These are phyloP conservation scores for crab-eating macaque (Macaca fascicularis) DNA, from an alignment of 2,113 vertebrate species.

Conservation along the genomic window DNA sequence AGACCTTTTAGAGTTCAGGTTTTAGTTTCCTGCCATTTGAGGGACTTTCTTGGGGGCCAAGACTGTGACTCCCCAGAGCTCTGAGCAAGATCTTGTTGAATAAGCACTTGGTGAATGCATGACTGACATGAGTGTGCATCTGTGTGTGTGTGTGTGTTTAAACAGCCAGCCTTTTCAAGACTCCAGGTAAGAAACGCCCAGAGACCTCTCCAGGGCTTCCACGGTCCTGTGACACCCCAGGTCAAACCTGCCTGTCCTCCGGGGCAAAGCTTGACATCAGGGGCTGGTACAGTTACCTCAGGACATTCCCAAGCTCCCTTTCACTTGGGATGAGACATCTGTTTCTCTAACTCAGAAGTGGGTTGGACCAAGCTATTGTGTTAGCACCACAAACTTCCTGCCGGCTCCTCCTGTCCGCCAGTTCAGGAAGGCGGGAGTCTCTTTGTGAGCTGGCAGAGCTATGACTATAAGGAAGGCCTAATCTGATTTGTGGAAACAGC, in stretches of 20 bases:
- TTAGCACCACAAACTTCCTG: not conserved
- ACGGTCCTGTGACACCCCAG: not conserved
- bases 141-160: no score
- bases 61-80: not conserved
- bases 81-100: not conserved
- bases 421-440: not conserved
- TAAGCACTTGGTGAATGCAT: not conserved
- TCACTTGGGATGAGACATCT: not conserved
- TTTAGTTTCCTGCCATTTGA: not conserved
- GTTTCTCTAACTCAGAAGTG: not conserved
- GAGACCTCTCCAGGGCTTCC: not conserved
- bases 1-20: not conserved
- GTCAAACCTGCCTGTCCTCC: not conserved
- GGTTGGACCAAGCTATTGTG: not conserved
- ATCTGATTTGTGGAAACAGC: not conserved
- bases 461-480: not conserved
- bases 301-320: not conserved
- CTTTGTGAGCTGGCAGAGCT: not conserved
- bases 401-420: not conserved
- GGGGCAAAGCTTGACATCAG: not conserved
- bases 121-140: accelerated
- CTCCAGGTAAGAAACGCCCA: not conserved
- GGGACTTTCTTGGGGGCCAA: not conserved
- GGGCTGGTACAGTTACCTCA: not conserved
- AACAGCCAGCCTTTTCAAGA: not conserved